A percentile compares a stretch with the other conserved stretches of the same genome.
Evolutionary conservation across 2,797 vertebrate genomes (phyloP).

Genomic region (Jordanella pulchra): DNA sequence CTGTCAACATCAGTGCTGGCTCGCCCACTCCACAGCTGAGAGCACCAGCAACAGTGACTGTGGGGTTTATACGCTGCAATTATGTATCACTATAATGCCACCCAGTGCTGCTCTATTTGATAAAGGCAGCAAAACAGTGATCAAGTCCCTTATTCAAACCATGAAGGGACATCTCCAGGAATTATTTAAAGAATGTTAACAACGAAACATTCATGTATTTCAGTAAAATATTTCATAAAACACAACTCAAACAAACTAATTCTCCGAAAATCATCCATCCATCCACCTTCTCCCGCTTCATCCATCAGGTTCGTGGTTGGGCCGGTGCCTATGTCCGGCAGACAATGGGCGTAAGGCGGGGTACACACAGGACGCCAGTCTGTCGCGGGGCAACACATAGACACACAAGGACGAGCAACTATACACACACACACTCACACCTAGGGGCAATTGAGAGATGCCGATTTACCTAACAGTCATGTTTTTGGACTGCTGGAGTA

Average conservation of each 20-base stretch:
- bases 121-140: constrained; percentile 8
- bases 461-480: too few relatives aligned
- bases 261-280: too few relatives aligned
- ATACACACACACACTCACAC: too few relatives aligned
- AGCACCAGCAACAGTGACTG: constrained; percentile 29
- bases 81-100: neutral
- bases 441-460: too few relatives aligned
- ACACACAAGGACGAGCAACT: too few relatives aligned
- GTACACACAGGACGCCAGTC: too few relatives aligned
- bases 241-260: neutral
- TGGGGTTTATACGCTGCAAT: constrained; percentile 2
- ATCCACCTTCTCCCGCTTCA: too few relatives aligned
- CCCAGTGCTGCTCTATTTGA: constrained; percentile 5
- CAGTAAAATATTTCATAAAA: neutral
- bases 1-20: constrained; percentile 28
- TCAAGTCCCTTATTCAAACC: neutral
- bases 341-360: too few relatives aligned
- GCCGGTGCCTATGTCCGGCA: too few relatives aligned
- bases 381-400: too few relatives aligned
- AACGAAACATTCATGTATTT: neutral
- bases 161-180: neutral
- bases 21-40: constrained; percentile 49
- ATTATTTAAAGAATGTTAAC: neutral
- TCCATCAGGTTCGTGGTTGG: too few relatives aligned
- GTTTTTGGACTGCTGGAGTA: too few relatives aligned